A percentile compares a stretch with the other conserved stretches of the same genome.
These are phyloP conservation scores for Cygnus olor DNA, from an alignment of 2,797 vertebrate species.

Conservation along the genomic window DNA sequence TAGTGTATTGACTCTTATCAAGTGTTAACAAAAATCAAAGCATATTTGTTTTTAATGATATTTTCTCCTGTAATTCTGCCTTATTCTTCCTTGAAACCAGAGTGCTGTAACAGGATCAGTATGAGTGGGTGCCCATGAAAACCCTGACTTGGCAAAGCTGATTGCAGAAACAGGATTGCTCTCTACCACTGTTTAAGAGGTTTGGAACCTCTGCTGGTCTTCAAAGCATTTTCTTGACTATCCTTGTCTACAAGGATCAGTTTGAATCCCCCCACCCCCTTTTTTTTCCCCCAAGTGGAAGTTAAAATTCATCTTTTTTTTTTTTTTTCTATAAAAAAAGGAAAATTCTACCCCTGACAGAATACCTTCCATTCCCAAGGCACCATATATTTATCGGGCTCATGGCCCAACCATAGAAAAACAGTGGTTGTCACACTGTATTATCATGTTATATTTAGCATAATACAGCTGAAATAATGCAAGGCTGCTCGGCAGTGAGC, in stretches of 20 bases:
- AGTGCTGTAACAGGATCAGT: background rate
- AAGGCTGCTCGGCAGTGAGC: background rate
- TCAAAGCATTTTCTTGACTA: background rate
- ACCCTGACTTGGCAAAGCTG: background rate
- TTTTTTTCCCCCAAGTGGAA: background rate
- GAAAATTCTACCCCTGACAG: background rate
- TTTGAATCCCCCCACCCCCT: background rate
- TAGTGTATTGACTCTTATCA: background rate
- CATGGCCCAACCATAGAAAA: background rate
- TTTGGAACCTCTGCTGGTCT: background rate
- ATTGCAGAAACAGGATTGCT: background rate
- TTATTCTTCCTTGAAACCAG: background rate
- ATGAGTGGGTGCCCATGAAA: background rate
- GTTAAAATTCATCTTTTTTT: background rate
- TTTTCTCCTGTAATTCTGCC: background rate
- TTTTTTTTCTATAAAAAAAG: background rate
- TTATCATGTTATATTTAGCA: background rate
- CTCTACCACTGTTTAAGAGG: background rate
- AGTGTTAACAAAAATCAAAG: background rate
- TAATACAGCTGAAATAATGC: background rate
- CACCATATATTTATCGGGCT: background rate
- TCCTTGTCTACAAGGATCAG: background rate
- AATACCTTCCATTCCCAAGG: background rate
- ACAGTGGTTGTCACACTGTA: background rate
- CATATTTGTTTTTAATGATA: background rate